These are phyloP conservation scores for Eupithecia abbreviata DNA, from an alignment of 2,888 invertebrate species.

Conservation along the genomic window DNA sequence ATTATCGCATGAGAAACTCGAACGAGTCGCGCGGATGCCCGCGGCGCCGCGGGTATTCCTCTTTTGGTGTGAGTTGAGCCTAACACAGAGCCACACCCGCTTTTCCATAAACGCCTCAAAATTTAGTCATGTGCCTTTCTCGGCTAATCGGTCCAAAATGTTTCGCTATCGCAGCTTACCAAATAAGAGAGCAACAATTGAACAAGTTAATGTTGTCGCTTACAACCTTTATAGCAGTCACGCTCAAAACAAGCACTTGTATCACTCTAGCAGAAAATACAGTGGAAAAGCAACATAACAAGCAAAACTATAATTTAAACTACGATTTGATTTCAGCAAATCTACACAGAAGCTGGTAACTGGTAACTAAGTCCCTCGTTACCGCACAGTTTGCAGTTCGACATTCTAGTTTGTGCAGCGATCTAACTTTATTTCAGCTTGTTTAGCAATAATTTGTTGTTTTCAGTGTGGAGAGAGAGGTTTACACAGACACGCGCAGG, in stretches of 20 bases:
- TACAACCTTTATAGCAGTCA: not conserved
- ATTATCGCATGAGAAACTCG: too few relatives aligned
- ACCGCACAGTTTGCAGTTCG: conserved; percentile 9
- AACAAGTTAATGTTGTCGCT: not conserved
- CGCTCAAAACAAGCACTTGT: not conserved
- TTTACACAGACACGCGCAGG: not conserved
- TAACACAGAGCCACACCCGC: too few relatives aligned
- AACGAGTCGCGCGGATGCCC: too few relatives aligned
- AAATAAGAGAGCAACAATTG: not conserved
- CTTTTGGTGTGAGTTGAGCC: too few relatives aligned
- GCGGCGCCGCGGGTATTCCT: too few relatives aligned
- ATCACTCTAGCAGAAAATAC: not conserved
- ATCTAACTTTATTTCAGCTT: not conserved
- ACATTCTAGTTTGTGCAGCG: not conserved
- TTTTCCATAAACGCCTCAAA: not conserved
- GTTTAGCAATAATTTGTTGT: not conserved
- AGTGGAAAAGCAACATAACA: not conserved
- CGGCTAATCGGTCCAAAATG: not conserved
- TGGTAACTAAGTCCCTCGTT: not conserved
- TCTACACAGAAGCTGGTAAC: not conserved
- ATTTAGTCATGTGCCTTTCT: not conserved
- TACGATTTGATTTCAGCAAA: conserved; percentile 1
- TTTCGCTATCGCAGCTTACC: not conserved
- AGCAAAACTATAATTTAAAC: not conserved
- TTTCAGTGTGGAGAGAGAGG: not conserved